A percentile compares a stretch with the other conserved stretches of the same genome.
These are phyloP conservation scores for Drosophila ochracea DNA, from an alignment of 2,888 invertebrate genomes.

Conservation along the genomic window DNA sequence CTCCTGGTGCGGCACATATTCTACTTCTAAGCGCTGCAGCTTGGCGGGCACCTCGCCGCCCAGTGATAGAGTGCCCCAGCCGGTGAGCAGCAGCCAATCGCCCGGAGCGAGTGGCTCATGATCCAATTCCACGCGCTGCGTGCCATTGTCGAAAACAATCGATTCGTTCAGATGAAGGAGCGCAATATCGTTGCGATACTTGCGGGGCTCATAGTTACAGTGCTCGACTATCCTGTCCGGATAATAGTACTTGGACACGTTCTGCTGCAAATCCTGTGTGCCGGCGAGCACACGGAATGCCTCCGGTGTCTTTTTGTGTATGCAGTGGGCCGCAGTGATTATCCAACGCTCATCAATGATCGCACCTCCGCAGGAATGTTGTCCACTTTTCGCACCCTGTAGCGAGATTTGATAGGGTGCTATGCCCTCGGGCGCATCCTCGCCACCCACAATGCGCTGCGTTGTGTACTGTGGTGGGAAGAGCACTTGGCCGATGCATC, in stretches of 20 bases:
- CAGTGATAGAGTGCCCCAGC: conserved; percentile 87
- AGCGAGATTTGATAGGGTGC: conserved; percentile 84
- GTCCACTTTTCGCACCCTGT: conserved; percentile 65
- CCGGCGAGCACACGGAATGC: conserved; percentile 78
- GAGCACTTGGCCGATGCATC: conserved; percentile 45
- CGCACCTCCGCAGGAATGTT: conserved; percentile 84
- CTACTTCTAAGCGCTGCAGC: conserved; percentile 87
- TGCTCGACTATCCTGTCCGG: conserved; percentile 78
- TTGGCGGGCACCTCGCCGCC: conserved; percentile 87
- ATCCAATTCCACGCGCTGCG: conserved; percentile 86
- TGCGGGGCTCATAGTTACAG: conserved; percentile 76
- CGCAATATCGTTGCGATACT: conserved; percentile 88
- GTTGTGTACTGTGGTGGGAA: conserved; percentile 73
- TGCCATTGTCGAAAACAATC: conserved; percentile 86
- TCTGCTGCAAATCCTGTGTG: conserved; percentile 73
- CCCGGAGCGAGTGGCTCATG: conserved; percentile 82
- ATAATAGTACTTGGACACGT: conserved; percentile 70
- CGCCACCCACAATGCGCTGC: conserved; percentile 82
- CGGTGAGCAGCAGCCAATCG: conserved; percentile 87
- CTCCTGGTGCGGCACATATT: conserved; percentile 86
- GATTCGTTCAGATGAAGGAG: conserved; percentile 87
- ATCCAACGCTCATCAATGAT: conserved; percentile 82
- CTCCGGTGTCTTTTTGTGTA: conserved; percentile 64
- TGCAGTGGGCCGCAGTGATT: conserved; percentile 84
- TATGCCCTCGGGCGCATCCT: conserved; percentile 73